Evolutionary conservation across 1,140 invertebrate genomes (phyloP).

Genomic region (Drosophila biarmipes): DNA sequence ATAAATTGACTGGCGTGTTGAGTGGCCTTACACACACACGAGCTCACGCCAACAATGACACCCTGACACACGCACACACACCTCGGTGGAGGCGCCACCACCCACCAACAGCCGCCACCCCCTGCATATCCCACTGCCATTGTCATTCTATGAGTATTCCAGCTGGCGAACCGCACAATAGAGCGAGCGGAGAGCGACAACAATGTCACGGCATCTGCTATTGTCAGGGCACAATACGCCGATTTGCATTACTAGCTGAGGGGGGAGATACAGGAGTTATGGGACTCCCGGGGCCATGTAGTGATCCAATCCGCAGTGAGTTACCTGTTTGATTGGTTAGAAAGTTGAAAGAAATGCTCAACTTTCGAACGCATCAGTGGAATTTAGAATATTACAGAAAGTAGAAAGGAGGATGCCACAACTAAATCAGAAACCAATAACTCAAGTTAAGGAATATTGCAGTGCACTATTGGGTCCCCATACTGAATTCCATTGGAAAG

Average conservation of each 20-base stretch:
- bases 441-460: too few species aligned
- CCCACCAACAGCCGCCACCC: constrained; percentile 1
- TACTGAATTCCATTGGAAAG: too few species aligned
- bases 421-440: too few species aligned
- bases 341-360: not conserved
- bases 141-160: constrained; percentile 53
- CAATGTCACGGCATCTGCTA: constrained; percentile 81
- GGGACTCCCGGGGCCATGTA: not conserved
- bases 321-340: not conserved
- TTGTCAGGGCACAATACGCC: constrained; percentile 79
- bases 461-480: too few species aligned
- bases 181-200: constrained; percentile 72
- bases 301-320: not conserved
- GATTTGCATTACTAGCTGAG: constrained; percentile 70
- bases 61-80: constrained; percentile 29
- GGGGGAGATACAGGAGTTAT: not conserved
- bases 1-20: constrained; percentile 82
- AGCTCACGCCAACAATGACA: constrained; percentile 15
- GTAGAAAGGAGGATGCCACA: too few species aligned
- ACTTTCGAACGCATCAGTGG: too few species aligned
- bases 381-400: too few species aligned
- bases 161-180: constrained; percentile 66
- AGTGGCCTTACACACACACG: constrained; percentile 58
- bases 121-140: constrained; percentile 25
- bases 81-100: constrained; percentile 5